Conservation (phyloP, 2,888 invertebrate species). For the Saturnia japonica region DNA sequence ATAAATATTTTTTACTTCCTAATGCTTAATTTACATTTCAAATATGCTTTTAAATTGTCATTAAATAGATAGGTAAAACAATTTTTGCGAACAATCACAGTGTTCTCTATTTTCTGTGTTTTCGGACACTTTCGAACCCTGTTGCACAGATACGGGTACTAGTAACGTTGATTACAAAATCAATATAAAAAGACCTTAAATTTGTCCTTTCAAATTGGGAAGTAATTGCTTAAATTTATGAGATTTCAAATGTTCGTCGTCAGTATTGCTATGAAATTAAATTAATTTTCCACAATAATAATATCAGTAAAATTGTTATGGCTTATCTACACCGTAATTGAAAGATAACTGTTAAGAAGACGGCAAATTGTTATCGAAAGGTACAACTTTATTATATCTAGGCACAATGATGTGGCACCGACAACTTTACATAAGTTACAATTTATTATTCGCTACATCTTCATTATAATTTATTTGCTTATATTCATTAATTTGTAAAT, state of each 20-base stretch:
- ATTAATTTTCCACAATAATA: background rate
- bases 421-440: slow-evolving; percentile 57
- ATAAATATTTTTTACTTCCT: background rate
- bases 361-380: slow-evolving; percentile 75
- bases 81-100: background rate
- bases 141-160: background rate
- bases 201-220: background rate
- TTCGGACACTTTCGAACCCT: background rate
- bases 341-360: slow-evolving; percentile 61
- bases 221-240: background rate
- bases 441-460: slow-evolving; percentile 67
- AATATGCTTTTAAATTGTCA: background rate
- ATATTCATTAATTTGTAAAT: slow-evolving; percentile 70
- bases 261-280: slow-evolving; percentile 19
- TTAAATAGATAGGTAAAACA: background rate
- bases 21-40: background rate
- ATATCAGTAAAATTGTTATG: slow-evolving; percentile 23
- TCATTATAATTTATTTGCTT: slow-evolving; percentile 68
- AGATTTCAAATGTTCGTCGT: slow-evolving; percentile 39
- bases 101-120: background rate
- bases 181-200: background rate
- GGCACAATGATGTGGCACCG: slow-evolving; percentile 78
- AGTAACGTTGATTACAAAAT: background rate
- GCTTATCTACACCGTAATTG: slow-evolving; percentile 27
- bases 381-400: slow-evolving; percentile 48